A percentile compares a stretch with the other conserved stretches of the same genome.
These are phyloP conservation scores for Squalus acanthias DNA, from an alignment of 2,797 vertebrate species.

Conservation along the genomic window DNA sequence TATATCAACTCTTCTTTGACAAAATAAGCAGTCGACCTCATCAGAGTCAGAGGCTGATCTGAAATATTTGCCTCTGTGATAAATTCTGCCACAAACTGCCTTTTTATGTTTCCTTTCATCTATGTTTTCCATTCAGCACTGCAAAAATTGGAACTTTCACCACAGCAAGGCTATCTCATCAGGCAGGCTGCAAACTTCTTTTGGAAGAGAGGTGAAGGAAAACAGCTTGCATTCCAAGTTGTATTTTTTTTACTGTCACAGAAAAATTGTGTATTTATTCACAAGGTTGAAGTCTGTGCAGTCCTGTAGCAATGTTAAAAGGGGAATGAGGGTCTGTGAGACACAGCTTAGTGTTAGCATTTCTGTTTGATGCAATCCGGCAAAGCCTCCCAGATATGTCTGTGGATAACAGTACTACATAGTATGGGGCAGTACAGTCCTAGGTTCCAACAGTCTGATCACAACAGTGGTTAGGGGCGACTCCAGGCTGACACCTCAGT, in stretches of 20 bases:
- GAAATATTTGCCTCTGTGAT: background rate
- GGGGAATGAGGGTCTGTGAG: background rate
- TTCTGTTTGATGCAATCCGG: background rate
- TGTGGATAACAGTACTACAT: background rate
- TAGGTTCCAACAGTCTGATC: background rate
- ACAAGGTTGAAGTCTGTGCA: background rate
- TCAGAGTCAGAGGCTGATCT: background rate
- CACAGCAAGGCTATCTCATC: background rate
- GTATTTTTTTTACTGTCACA: background rate
- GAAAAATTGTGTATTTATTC: background rate
- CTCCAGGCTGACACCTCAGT: no score
- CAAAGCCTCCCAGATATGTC: background rate
- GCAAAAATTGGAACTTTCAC: background rate
- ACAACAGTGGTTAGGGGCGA: background rate
- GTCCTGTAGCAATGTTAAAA: background rate
- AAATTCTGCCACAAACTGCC: background rate
- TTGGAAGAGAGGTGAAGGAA: no score
- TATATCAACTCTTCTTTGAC: background rate
- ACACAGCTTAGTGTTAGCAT: background rate
- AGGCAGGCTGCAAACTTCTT: background rate
- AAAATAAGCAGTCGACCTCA: constrained; percentile 12
- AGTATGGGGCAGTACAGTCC: background rate
- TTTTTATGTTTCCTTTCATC: background rate
- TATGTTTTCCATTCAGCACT: background rate
- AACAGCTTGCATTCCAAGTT: constrained; percentile 9